A percentile compares a stretch with the other conserved stretches of the same genome.
These are phyloP conservation scores for Clivina fossor DNA, from an alignment of 2,888 invertebrate genomes.

Conservation along the genomic window DNA sequence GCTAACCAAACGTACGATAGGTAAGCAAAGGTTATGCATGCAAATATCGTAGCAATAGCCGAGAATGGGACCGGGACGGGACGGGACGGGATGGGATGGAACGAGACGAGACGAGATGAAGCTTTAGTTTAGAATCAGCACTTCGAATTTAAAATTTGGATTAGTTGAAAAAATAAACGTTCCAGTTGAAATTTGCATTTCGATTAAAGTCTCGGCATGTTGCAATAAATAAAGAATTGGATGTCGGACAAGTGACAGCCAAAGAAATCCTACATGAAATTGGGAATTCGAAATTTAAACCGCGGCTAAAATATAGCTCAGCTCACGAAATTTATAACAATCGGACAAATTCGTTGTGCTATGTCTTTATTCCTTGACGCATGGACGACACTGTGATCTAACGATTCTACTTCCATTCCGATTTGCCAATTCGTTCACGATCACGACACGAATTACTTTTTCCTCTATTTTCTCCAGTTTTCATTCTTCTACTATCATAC, in stretches of 20 bases:
- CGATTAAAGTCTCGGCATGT: slow-evolving; percentile 23
- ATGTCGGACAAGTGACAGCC: slow-evolving; percentile 20
- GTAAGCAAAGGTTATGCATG: slow-evolving; percentile 23
- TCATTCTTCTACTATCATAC: no score
- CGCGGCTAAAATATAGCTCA: slow-evolving; percentile 19
- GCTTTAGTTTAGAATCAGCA: slow-evolving; percentile 21
- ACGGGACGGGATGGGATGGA: no score
- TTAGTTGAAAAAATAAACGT: slow-evolving; percentile 26
- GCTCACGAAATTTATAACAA: slow-evolving; percentile 22
- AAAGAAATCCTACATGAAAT: slow-evolving; percentile 26
- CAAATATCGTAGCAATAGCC: slow-evolving; percentile 24
- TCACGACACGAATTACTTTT: no score
- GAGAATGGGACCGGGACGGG: no score
- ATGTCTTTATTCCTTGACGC: no score
- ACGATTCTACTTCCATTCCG: no score
- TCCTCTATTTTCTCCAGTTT: no score
- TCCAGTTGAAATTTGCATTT: slow-evolving; percentile 27
- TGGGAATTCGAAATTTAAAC: slow-evolving; percentile 26
- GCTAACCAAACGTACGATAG: no score
- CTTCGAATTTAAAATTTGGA: slow-evolving; percentile 33
- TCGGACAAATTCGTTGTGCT: slow-evolving; percentile 18
- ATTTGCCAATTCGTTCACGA: no score
- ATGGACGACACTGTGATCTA: no score
- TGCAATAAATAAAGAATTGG: slow-evolving; percentile 20
- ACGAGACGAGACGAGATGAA: no score